Base-by-base conservation (phyloP, 2,113 vertebrate genomes). In the Ammodytes marinus region DNA sequence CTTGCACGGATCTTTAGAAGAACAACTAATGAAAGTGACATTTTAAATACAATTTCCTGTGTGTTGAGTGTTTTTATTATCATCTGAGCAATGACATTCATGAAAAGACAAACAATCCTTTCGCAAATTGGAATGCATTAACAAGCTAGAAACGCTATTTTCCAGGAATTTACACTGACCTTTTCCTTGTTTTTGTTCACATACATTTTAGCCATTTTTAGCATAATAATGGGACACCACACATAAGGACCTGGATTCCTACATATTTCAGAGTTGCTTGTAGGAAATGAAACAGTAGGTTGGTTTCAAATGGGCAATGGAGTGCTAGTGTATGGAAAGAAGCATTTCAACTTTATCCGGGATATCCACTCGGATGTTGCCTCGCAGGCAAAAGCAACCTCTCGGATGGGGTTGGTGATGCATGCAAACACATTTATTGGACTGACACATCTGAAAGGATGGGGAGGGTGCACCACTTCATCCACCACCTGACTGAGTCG, bases 81-180 rank as follows among this genome's bases (percentile, higher is more conserved):
- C 4, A 63, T 11, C 39, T 15, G 5, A 52, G 46, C 69, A 69
- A 45, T 80, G 49, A 39, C 57, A 68, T 53, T 79, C 5, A 63
- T 65, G 39, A 35, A 66, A 69, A 50, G 19, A 47, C 8, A 46
- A 50, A 74, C 43, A 43, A 80, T 50, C 43, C 19, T 72, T 72
- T 76, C 13, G 19, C 40, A 69, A 73, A 65, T 37, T 53, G 52
- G 55, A 77, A 77, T 57, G 61, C 57, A 86, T 77, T 58, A 40
- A 64, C 58, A 53, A 49, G 9, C n/a, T 17, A 17, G 50, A 53
- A 65, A 76, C 64, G 8, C 6, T 64, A 73, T 84, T 77, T 83
- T 43, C 14, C 59, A 55, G 19, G 61, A 53, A 49, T 77, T 69
- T 60, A 13, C 15, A 10, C 37, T 80, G 58, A 80, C 64, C 73